phyloP scores from a whole-genome alignment of 2,888 invertebrate species.

The Pheosia tremula region DNA sequence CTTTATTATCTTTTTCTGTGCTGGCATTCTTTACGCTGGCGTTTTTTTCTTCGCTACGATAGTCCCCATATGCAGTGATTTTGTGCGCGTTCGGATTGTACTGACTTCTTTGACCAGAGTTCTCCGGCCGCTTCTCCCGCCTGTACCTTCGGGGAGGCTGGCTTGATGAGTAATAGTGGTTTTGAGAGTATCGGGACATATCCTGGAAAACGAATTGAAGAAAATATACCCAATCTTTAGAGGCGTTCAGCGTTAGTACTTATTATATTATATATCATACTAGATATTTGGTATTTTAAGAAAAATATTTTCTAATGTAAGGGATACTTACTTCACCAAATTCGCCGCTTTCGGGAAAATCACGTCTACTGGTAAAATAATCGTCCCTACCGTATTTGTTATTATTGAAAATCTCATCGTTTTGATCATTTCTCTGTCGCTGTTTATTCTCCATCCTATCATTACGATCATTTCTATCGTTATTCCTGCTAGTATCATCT shows the following conservation, averaged over 20 bases:
- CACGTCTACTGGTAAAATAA: constrained; percentile 47
- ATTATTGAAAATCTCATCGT: constrained; percentile 33
- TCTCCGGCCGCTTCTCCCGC: constrained; percentile 62
- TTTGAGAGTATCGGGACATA: constrained; percentile 25
- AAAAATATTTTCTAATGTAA: not conserved
- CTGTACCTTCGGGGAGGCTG: constrained; percentile 59
- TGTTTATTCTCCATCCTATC: constrained; percentile 20
- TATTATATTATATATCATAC: too few relatives aligned
- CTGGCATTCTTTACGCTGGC: constrained; percentile 55
- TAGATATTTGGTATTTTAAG: too few relatives aligned
- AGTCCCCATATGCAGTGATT: constrained; percentile 45
- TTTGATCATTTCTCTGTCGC: constrained; percentile 20
- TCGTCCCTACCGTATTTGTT: constrained; percentile 39
- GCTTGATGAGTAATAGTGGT: constrained; percentile 50
- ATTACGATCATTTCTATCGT: constrained; percentile 33
- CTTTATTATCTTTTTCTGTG: constrained; percentile 55
- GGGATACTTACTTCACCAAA: constrained; percentile 59
- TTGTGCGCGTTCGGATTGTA: constrained; percentile 70
- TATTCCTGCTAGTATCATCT: constrained; percentile 39
- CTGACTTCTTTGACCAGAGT: constrained; percentile 74
- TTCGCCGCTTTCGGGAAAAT: constrained; percentile 54
- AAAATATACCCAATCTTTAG: too few relatives aligned
- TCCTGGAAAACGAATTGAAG: not conserved
- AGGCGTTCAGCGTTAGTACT: too few relatives aligned
- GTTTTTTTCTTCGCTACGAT: constrained; percentile 53